Percentiles rank a stretch among this genome's conserved stretches.
These are phyloP conservation scores for Desmodus rotundus DNA, from an alignment of 2,113 vertebrate genomes.

Conservation along the genomic window DNA sequence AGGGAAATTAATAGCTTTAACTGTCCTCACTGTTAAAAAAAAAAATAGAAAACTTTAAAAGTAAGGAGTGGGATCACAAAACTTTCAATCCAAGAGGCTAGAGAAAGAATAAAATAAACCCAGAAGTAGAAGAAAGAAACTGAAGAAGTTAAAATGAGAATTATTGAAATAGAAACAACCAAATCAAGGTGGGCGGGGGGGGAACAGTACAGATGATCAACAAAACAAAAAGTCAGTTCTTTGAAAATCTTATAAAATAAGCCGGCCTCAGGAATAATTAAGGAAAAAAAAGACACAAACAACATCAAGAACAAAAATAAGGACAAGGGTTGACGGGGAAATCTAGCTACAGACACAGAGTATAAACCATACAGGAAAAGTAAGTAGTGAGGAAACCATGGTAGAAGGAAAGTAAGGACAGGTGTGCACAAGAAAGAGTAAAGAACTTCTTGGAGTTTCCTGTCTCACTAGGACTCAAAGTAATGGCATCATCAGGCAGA, in stretches of 20 bases:
- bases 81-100: background rate
- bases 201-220: background rate
- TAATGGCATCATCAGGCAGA: background rate
- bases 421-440: background rate
- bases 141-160: background rate
- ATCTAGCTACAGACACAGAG: background rate
- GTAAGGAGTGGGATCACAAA: background rate
- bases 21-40: conserved; percentile 4
- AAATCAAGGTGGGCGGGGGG: background rate
- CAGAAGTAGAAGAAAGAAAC: background rate
- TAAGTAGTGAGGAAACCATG: background rate
- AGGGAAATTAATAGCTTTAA: background rate
- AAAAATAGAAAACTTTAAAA: background rate
- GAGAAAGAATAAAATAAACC: background rate
- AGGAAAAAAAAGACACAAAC: background rate
- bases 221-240: background rate
- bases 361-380: background rate
- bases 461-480: background rate
- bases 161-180: background rate
- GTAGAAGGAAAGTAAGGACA: background rate
- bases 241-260: background rate
- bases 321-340: background rate
- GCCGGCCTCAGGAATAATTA: background rate
- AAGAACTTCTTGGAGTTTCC: background rate
- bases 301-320: background rate